Conservation (phyloP, 2,888 invertebrate genomes). For the Dione vanillae region DNA sequence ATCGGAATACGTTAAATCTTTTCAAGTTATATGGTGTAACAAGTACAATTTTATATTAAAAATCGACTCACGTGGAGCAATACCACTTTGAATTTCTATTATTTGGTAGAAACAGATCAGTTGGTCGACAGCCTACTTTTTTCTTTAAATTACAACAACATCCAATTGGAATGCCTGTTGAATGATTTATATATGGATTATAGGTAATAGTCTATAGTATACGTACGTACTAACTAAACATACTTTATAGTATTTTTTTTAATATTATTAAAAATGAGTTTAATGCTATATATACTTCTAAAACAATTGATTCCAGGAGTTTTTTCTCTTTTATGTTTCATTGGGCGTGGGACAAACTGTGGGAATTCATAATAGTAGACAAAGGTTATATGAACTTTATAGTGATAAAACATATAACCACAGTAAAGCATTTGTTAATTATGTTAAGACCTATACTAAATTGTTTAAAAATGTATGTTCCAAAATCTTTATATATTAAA, state of each 20-base stretch:
- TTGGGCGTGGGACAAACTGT: no score
- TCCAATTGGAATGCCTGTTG: constrained; percentile 21
- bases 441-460: background rate
- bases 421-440: background rate
- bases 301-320: no score
- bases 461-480: no score
- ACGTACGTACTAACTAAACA: no score
- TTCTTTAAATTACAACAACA: constrained; percentile 37
- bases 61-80: constrained; percentile 41
- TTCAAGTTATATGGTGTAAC: constrained; percentile 34
- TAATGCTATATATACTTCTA: no score
- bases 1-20: constrained; percentile 10
- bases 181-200: constrained; percentile 11
- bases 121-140: constrained; percentile 45
- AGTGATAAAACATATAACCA: background rate
- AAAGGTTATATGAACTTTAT: constrained; percentile 4
- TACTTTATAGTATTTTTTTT: no score
- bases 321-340: no score
- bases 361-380: background rate
- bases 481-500: no score
- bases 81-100: constrained; percentile 49
- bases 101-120: constrained; percentile 48
- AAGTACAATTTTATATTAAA: constrained; percentile 35
- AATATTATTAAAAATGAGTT: no score
- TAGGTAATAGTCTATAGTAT: no score